Base-by-base conservation (phyloP, 2,113 vertebrate genomes). In the Lota lota region DNA sequence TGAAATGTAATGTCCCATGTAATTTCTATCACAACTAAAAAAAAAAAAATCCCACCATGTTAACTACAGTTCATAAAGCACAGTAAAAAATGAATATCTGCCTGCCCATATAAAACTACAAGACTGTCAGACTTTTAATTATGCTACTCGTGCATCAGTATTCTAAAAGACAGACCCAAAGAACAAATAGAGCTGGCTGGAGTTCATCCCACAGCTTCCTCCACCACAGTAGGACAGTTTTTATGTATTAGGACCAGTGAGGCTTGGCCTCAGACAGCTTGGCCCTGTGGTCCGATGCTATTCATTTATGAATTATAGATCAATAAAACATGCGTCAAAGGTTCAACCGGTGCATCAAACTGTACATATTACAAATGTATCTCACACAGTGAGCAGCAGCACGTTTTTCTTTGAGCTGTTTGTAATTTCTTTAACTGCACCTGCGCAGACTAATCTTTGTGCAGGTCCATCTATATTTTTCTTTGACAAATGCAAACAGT, bases 1-100 rank as follows among this genome's bases (percentile, higher is more conserved):
- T 91, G 88, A 88, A 89, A 88, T 80, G 69, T 84, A 90, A 89
- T 88, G 89, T 85, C 63, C 83, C 88, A 82, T 90, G 85, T 90
- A 88, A 92, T 89, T 85, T 79, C 69, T 64, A 74, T 79, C 70
- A 80, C 40, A 47, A 14, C 83, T 76, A 85, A 80, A 87, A 85
- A 90, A 79, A 90, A 79, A 77, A n/a, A 18, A 0, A 77, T 79
- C 87, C 76, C 75, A 50, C 72, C 67, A 65, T 82, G 66, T 83
- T 80, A 79, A 88, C 64, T 78, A 78, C 86, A 90, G 88, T 74
- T 85, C 88, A 89, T 90, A 90, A 92, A 91, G 67, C 81, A 74
- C 78, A 36, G 67, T 77, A 67, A 77, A 80, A 74, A 77, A 36
- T 64, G 74, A 67, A 76, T 78, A 84, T 83, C 73, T 77, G 77